Conservation (phyloP, 1,140 invertebrate genomes). For the Piezodorus guildinii region DNA sequence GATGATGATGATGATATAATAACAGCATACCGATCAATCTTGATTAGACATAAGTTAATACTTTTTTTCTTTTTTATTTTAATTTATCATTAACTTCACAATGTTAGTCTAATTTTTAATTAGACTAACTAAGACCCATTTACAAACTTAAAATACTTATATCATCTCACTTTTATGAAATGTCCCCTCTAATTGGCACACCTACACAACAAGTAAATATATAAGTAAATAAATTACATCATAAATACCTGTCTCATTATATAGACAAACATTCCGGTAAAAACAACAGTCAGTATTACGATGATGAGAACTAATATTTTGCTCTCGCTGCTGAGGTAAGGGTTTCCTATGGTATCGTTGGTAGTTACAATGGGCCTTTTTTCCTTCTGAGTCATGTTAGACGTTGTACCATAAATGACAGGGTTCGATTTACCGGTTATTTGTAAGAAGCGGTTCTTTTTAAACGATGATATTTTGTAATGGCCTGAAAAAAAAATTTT, state of each 20-base stretch:
- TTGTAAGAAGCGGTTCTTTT: slow-evolving; percentile 37
- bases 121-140: too few species aligned
- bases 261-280: slow-evolving; percentile 32
- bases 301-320: slow-evolving; percentile 44
- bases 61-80: too few species aligned
- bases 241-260: slow-evolving; percentile 34
- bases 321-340: slow-evolving; percentile 19
- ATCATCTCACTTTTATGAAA: too few species aligned
- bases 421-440: slow-evolving; percentile 43
- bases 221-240: too few species aligned
- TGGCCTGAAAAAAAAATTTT: slow-evolving; percentile 40
- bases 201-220: too few species aligned
- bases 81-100: too few species aligned
- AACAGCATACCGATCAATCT: too few species aligned
- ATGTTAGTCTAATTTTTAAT: too few species aligned
- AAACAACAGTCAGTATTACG: slow-evolving; percentile 41
- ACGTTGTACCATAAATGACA: slow-evolving; percentile 28
- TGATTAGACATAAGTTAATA: too few species aligned
- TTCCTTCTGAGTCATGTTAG: neutral
- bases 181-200: too few species aligned
- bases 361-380: neutral
- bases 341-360: neutral
- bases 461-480: slow-evolving; percentile 65
- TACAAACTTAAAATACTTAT: too few species aligned
- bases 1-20: too few species aligned